Percentiles rank a stretch among this genome's conserved stretches.
Evolutionary conservation across 2,888 invertebrate species (phyloP).

Genomic region (Ophion slaviceki): DNA sequence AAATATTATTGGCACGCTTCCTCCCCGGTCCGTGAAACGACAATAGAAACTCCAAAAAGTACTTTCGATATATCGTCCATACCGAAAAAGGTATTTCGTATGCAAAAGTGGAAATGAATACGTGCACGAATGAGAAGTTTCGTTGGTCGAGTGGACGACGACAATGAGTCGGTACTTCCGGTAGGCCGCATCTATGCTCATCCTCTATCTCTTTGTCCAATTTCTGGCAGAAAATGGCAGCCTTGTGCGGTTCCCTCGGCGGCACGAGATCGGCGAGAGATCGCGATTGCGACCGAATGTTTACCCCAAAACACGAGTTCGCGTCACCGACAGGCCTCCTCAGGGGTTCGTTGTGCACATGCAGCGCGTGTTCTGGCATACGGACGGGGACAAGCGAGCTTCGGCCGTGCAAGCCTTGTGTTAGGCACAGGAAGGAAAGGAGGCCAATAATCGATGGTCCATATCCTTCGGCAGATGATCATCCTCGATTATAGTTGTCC

Average conservation of each 20-base stretch:
- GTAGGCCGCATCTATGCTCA: background rate
- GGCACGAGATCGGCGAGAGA: constrained; percentile 3
- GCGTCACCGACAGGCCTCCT: constrained; percentile 34
- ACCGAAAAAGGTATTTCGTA: constrained; percentile 43
- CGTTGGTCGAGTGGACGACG: constrained; percentile 59
- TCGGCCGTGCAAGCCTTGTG: constrained; percentile 15
- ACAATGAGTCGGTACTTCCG: constrained; percentile 60
- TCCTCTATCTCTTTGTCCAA: background rate
- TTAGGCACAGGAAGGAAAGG: constrained; percentile 20
- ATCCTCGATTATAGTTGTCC: constrained; percentile 48
- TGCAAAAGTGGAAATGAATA: constrained; percentile 51
- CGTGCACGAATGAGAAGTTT: constrained; percentile 47
- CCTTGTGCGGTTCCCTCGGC: constrained; percentile 5
- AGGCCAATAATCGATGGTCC: constrained; percentile 28
- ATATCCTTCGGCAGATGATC: constrained; percentile 59
- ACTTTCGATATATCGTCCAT: constrained; percentile 27
- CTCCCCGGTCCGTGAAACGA: constrained; percentile 28
- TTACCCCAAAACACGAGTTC: constrained; percentile 58
- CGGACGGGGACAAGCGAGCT: background rate
- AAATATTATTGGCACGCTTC: constrained; percentile 29
- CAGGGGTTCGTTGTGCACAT: constrained; percentile 1
- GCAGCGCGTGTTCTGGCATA: background rate
- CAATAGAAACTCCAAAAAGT: constrained; percentile 48
- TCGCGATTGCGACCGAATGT: constrained; percentile 49
- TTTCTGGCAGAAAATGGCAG: constrained; percentile 46